Percentiles rank a stretch among this genome's conserved stretches.
Evolutionary conservation across 1,140 invertebrate species (phyloP).

Genomic region (Pristionchus pacificus): DNA sequence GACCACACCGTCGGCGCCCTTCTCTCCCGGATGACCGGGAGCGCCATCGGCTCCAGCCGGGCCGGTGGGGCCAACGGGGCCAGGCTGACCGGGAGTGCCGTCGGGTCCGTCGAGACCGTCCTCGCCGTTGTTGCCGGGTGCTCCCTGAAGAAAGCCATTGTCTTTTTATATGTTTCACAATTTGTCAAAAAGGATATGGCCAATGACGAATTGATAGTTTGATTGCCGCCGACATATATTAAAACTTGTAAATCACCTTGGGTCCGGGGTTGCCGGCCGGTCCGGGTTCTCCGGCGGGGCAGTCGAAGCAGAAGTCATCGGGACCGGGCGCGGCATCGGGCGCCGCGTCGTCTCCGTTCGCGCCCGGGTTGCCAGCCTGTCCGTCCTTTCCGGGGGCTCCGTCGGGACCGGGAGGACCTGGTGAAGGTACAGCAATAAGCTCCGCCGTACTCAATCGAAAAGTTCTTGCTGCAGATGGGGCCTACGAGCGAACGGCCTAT

Average conservation of each 20-base stretch:
- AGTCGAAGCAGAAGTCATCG: conserved; percentile 18
- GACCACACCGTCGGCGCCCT: background rate
- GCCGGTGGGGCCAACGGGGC: no score
- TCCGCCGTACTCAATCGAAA: no score
- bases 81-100: conserved; percentile 1
- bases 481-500: no score
- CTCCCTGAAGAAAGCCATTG: conserved; percentile 6
- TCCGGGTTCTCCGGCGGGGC: conserved; percentile 8
- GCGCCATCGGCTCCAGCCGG: background rate
- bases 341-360: conserved; percentile 5
- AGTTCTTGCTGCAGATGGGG: no score
- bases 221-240: no score
- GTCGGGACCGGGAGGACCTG: conserved; percentile 12
- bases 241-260: no score
- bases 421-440: background rate
- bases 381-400: conserved; percentile 12
- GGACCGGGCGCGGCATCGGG: conserved; percentile 4
- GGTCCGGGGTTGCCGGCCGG: conserved; percentile 19
- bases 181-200: conserved; percentile 22
- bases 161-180: conserved; percentile 27
- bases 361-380: background rate
- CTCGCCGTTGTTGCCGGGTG: background rate
- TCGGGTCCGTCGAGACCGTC: conserved; percentile 5
- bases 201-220: conserved; percentile 32
- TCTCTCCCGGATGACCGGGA: conserved; percentile 7